Conservation (phyloP, 2,113 vertebrate species). For the Narcine bancroftii region DNA sequence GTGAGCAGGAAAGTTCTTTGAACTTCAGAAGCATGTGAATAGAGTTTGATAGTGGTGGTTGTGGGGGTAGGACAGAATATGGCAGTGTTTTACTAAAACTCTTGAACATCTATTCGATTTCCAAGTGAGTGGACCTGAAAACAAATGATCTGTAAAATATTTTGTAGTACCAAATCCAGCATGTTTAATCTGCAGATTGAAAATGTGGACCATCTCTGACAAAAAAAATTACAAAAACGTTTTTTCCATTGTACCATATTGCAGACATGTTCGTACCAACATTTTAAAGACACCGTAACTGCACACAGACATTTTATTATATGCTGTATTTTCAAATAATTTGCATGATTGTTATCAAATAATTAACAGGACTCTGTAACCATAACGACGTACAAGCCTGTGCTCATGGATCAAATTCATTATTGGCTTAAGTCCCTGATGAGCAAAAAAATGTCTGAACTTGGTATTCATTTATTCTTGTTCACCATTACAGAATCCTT, state of each 20-base stretch:
- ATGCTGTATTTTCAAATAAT: constrained; percentile 44
- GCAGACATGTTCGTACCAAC: constrained; percentile 31
- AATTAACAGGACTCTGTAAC: constrained; percentile 52
- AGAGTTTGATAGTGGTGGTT: not conserved
- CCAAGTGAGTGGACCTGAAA: constrained; percentile 23
- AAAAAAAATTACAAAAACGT: not conserved
- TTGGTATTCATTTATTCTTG: constrained; percentile 79
- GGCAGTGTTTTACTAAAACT: not conserved
- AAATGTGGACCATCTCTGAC: constrained; percentile 28
- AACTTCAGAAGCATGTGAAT: constrained; percentile 5
- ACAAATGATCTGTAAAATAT: constrained; percentile 5
- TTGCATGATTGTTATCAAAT: constrained; percentile 56
- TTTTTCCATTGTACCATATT: constrained; percentile 36
- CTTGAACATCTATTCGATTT: not conserved
- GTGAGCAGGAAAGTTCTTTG: not conserved
- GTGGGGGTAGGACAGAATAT: not conserved
- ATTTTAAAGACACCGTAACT: constrained; percentile 33
- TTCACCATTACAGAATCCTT: constrained; percentile 76
- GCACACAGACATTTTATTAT: constrained; percentile 35
- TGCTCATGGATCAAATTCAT: constrained; percentile 37
- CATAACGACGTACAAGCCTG: constrained; percentile 40
- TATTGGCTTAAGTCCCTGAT: constrained; percentile 37
- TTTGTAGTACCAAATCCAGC: not conserved
- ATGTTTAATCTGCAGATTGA: constrained; percentile 37
- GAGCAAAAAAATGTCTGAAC: constrained; percentile 37